phyloP scores from a whole-genome alignment of 2,113 vertebrate species.

The Corydoras maculifer region DNA sequence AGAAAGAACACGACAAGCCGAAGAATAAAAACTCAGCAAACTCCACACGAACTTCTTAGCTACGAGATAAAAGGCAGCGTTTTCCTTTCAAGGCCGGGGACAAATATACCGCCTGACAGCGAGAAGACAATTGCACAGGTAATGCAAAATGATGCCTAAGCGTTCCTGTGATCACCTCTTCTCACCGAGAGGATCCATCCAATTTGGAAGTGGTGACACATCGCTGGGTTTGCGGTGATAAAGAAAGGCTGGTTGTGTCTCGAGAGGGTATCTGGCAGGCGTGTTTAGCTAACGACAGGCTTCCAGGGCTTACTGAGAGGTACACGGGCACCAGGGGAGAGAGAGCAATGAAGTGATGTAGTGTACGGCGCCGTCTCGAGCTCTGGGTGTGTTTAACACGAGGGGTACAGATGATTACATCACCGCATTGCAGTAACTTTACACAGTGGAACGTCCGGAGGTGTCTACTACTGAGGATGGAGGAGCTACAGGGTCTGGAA shows the following conservation, averaged over 20 bases:
- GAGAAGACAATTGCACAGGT: constrained; percentile 24
- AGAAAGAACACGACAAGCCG: not conserved
- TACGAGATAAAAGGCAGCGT: constrained; percentile 25
- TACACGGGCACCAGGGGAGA: not conserved
- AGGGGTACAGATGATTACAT: not conserved
- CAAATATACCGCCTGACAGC: constrained; percentile 6
- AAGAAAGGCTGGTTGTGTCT: constrained; percentile 8
- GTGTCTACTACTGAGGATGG: no score
- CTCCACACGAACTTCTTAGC: constrained; percentile 29
- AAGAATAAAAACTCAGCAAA: constrained; percentile 23
- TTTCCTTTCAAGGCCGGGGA: constrained; percentile 9
- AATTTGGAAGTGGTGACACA: constrained; percentile 21
- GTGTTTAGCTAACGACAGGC: constrained; percentile 8
- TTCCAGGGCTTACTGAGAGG: constrained; percentile 14
- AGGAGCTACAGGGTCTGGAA: no score
- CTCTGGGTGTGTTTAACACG: constrained; percentile 1
- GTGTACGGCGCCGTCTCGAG: not conserved
- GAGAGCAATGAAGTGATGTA: not conserved
- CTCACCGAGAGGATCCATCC: constrained; percentile 14
- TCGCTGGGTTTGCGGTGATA: constrained; percentile 22
- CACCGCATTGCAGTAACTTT: no score
- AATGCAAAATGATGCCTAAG: constrained; percentile 36
- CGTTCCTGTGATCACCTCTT: constrained; percentile 18
- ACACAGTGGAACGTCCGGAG: no score
- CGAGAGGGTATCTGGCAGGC: constrained; percentile 5